Base-by-base conservation (phyloP, 2,797 vertebrate species). In the Sebastes steindachneri region DNA sequence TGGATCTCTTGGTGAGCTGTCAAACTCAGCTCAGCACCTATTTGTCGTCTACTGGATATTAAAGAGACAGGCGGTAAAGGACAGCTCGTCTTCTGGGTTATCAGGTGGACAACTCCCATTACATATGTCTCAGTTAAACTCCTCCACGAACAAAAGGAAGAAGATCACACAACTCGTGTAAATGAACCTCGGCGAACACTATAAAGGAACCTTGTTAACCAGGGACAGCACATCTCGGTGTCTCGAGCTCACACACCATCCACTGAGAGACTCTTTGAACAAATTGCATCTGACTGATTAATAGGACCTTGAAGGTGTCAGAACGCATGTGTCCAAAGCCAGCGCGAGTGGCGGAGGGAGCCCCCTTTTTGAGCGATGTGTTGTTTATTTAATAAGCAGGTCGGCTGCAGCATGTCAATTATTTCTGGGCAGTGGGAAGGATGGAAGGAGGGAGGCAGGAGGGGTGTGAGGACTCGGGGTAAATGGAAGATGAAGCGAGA, bases 351-450 rank as follows among this genome's bases (percentile, higher is more conserved):
- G 71, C 11, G 10, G 23, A 19, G 67, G 45, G 31, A 31, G 76
- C 48, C 14, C 21, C 25, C 9, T 57, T 82, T 73, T 26, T 66
- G 64, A 82, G 60, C 31, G 11, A 37, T 53, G 72, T 77, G 74
- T 69, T 82, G 75, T 81, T 89, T 83, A 77, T 87, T 82, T 82
- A 83, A 91, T 88, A 75, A 88, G 76, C 80, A 68, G 68, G 29
- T 70, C 26, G 23, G 79, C 29, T 28, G 8, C 51, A 86, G 73
- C 57, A 8, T 75, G 77, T 87, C 84, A 88, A 89, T 91, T 89
- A 88, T 79, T 86, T 33, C 62, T 29, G 63, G 77, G 73, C 51
- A 21, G 64, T 15, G 45, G 59, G 29, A 70, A 71, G 25, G 54
- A 76, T 41, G 72, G 25, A 53, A 17, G 63, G 25, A 41, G 45